Conservation (phyloP, 64 coral and sea anemone genomes). For the Actinia tenebrosa region DNA sequence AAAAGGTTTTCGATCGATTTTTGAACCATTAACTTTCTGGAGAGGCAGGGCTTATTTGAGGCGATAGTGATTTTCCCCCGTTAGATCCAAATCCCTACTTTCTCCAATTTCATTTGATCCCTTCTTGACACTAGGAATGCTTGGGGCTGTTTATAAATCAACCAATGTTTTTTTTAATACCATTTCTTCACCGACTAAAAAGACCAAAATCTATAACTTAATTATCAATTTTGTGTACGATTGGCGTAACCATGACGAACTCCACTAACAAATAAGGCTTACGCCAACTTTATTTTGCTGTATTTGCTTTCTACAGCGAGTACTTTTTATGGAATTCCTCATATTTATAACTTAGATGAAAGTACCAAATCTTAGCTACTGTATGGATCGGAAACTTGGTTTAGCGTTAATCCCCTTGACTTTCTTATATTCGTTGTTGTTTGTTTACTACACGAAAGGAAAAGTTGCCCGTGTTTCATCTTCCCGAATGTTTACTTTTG, state of each 20-base stretch:
- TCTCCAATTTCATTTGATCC: conserved; percentile 11
- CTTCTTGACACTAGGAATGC: neutral
- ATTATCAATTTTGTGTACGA: neutral
- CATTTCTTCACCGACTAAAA: neutral
- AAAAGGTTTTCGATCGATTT: conserved; percentile 2
- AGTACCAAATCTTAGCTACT: neutral
- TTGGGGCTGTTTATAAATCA: neutral
- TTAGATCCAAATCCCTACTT: neutral
- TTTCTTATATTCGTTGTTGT: neutral
- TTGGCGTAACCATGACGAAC: conserved; percentile 8
- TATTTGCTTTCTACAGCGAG: neutral
- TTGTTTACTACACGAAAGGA: neutral
- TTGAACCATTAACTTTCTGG: conserved; percentile 3
- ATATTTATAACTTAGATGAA: neutral
- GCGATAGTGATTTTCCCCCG: neutral
- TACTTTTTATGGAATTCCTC: neutral
- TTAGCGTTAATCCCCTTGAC: neutral
- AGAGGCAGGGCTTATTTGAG: neutral
- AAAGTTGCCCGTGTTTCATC: neutral
- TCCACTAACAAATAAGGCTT: neutral
- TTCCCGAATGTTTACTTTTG: neutral
- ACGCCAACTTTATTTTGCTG: neutral
- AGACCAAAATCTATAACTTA: neutral
- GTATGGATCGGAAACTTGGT: neutral
- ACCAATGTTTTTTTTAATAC: neutral